A percentile compares a stretch with the other conserved stretches of the same genome.
phyloP scores from a whole-genome alignment of 2,797 vertebrate genomes.

The Cetoscarus ocellatus region DNA sequence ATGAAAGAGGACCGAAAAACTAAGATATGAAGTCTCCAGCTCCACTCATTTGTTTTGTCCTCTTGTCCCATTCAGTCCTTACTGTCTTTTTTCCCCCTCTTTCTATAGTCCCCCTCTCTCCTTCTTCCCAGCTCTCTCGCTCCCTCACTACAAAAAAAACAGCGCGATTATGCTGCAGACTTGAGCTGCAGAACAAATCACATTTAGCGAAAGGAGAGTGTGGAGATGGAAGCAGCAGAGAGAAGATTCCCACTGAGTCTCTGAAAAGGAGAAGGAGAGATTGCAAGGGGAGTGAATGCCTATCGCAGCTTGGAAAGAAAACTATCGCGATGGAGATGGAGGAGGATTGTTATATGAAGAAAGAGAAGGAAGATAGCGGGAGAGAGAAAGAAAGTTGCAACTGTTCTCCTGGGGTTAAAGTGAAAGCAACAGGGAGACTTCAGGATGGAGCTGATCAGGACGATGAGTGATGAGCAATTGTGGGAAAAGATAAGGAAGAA shows the following conservation, averaged over 20 bases:
- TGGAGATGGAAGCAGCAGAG: conserved; percentile 65
- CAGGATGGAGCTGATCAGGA: conserved; percentile 54
- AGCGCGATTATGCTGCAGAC: conserved; percentile 82
- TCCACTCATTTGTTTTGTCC: conserved; percentile 67
- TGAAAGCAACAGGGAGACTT: conserved; percentile 43
- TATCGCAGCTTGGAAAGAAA: conserved; percentile 60
- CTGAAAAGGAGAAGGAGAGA: conserved; percentile 57
- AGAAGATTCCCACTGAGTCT: conserved; percentile 76
- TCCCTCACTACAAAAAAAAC: conserved; percentile 74
- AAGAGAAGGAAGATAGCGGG: conserved; percentile 23
- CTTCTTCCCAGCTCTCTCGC: conserved; percentile 50
- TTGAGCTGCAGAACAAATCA: conserved; percentile 90
- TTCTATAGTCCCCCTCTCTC: conserved; percentile 9
- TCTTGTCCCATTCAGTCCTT: conserved; percentile 54
- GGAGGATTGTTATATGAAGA: background rate
- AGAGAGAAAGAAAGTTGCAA: conserved; percentile 29
- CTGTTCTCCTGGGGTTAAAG: conserved; percentile 32
- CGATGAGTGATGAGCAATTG: conserved; percentile 64
- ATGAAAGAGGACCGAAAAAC: conserved; percentile 56
- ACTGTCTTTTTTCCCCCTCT: conserved; percentile 27
- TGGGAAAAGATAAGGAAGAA: conserved; percentile 68
- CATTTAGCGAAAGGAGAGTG: conserved; percentile 80
- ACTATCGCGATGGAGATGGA: conserved; percentile 14
- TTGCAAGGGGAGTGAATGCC: conserved; percentile 66
- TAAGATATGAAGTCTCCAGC: conserved; percentile 42